These are phyloP conservation scores for Antheraea mylitta DNA, from an alignment of 1,140 invertebrate genomes.

Conservation along the genomic window DNA sequence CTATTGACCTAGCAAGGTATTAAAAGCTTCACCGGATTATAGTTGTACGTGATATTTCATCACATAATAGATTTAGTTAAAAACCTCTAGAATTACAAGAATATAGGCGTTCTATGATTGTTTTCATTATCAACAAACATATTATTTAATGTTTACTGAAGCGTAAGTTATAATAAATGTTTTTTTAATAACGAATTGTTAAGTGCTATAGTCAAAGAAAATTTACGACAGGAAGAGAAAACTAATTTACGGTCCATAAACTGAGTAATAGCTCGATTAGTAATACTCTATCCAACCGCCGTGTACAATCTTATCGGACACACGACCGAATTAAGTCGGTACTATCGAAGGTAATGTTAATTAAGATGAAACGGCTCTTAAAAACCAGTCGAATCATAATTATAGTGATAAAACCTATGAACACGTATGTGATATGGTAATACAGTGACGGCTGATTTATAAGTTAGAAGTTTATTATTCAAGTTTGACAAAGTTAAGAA, in stretches of 20 bases:
- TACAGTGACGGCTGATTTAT: conserved; percentile 15
- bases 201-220: background rate
- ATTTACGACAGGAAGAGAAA: conserved; percentile 6
- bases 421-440: conserved; percentile 19
- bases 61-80: no score
- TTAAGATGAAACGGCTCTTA: conserved; percentile 21
- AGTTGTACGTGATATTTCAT: no score
- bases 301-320: conserved; percentile 6
- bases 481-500: background rate
- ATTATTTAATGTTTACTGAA: background rate
- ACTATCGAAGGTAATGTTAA: background rate
- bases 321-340: conserved; percentile 8
- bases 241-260: conserved; percentile 1
- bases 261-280: background rate
- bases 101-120: no score
- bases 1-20: no score
- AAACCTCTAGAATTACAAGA: no score
- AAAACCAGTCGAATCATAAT: conserved; percentile 17
- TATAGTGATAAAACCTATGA: conserved; percentile 16
- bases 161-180: background rate
- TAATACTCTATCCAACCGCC: background rate
- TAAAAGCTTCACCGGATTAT: no score
- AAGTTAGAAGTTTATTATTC: background rate
- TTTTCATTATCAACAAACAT: background rate
- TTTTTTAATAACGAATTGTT: background rate